These are phyloP conservation scores for Rhineura floridana DNA, from an alignment of 2,113 vertebrate species.

Conservation along the genomic window DNA sequence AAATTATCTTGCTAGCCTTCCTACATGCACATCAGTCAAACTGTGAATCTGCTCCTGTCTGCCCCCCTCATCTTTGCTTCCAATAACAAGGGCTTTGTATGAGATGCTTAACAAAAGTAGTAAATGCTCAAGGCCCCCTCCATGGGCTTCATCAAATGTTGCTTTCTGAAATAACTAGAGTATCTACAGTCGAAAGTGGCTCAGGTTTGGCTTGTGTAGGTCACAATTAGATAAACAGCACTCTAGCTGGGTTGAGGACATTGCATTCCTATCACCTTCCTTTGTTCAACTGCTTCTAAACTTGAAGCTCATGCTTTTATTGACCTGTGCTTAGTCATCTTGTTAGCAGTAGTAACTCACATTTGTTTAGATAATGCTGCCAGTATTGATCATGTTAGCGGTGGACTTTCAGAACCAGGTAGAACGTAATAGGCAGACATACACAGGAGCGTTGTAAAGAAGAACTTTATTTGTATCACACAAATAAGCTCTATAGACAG, in stretches of 20 bases:
- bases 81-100: conserved; percentile 41
- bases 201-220: neutral
- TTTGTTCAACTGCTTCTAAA: conserved; percentile 50
- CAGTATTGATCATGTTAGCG: neutral
- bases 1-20: conserved; percentile 37
- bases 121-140: conserved; percentile 12
- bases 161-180: conserved; percentile 23
- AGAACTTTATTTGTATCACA: too few relatives aligned
- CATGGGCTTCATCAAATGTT: conserved; percentile 42
- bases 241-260: conserved; percentile 53
- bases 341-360: conserved; percentile 11
- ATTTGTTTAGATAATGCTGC: neutral
- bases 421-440: too few relatives aligned
- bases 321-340: conserved; percentile 23
- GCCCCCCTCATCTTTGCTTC: conserved; percentile 40
- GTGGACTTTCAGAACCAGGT: too few relatives aligned
- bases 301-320: conserved; percentile 50
- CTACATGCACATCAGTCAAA: neutral
- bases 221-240: conserved; percentile 48
- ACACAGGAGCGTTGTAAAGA: too few relatives aligned
- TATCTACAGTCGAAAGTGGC: conserved; percentile 31
- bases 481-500: too few relatives aligned
- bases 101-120: conserved; percentile 42
- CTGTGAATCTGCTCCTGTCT: neutral
- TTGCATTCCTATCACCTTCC: conserved; percentile 6